These are phyloP conservation scores for Catharus ustulatus DNA, from an alignment of 2,797 vertebrate genomes.

Conservation along the genomic window DNA sequence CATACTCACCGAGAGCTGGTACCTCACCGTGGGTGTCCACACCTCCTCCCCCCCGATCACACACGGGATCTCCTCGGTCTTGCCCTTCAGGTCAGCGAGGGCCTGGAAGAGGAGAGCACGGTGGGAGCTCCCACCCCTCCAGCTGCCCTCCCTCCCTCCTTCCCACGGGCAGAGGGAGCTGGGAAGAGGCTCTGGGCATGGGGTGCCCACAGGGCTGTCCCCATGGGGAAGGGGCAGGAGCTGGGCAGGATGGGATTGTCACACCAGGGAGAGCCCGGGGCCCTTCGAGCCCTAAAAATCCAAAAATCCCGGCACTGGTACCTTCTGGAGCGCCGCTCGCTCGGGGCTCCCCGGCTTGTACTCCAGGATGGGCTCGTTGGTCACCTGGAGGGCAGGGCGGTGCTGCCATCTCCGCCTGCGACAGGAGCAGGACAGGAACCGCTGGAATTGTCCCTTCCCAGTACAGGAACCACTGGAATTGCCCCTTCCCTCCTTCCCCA, in stretches of 20 bases:
- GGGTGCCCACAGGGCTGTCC: background rate
- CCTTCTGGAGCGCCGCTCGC: conserved; percentile 83
- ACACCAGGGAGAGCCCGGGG: background rate
- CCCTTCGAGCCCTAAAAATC: no score
- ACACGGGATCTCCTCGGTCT: conserved; percentile 89
- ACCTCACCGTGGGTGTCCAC: conserved; percentile 87
- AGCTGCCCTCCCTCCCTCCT: background rate
- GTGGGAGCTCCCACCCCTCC: background rate
- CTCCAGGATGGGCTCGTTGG: conserved; percentile 89
- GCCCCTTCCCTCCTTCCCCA: background rate
- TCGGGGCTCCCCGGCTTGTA: conserved; percentile 86
- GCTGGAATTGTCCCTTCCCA: accelerated
- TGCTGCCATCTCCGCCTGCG: conserved; percentile 80
- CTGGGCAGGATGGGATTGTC: background rate
- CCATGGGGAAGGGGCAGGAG: background rate
- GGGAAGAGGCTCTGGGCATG: accelerated
- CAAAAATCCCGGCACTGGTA: background rate
- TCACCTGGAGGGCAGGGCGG: conserved; percentile 77
- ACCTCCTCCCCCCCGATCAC: conserved; percentile 91
- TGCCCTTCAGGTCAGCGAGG: conserved; percentile 79
- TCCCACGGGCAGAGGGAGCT: accelerated
- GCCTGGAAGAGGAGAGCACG: conserved; percentile 68
- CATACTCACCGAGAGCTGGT: conserved; percentile 86
- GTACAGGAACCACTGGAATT: accelerated
- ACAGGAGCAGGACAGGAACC: background rate